Conservation (phyloP, 2,113 vertebrate genomes). For the Salminus brasiliensis region DNA sequence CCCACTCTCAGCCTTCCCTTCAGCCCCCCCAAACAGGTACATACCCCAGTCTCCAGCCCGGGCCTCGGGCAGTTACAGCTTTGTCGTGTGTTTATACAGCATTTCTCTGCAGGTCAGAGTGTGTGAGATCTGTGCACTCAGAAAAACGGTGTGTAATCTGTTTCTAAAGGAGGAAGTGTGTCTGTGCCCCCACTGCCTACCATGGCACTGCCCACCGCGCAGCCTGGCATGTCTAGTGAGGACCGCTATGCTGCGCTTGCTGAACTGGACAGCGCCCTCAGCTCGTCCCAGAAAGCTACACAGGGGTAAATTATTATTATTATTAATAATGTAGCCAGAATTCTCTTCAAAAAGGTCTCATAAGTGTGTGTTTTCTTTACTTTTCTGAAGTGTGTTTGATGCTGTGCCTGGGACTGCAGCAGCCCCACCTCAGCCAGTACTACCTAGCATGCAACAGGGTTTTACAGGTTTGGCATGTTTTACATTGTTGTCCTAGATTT, state of each 20-base stretch:
- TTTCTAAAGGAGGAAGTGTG: conserved; percentile 65
- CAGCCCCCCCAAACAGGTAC: conserved; percentile 83
- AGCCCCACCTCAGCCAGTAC: conserved; percentile 81
- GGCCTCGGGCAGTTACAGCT: no score
- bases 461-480: conserved; percentile 84
- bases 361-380: no score
- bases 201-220: conserved; percentile 76
- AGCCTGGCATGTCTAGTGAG: conserved; percentile 69
- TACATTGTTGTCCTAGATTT: not conserved
- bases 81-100: no score
- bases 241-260: conserved; percentile 94
- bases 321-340: no score
- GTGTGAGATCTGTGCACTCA: not conserved
- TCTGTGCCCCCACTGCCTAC: conserved; percentile 73
- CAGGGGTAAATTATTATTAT: conserved; percentile 79
- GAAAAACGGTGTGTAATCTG: not conserved
- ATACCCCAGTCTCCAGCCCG: not conserved
- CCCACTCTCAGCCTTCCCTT: conserved; percentile 89
- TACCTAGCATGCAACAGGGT: conserved; percentile 85
- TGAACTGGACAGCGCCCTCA: conserved; percentile 89
- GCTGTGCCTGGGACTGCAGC: conserved; percentile 84
- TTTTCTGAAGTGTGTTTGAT: conserved; percentile 82
- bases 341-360: no score
- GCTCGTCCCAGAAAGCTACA: conserved; percentile 78
- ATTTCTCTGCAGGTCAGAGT: no score